phyloP scores from a whole-genome alignment of 1,140 invertebrate genomes.

The Ceratina japonica region DNA sequence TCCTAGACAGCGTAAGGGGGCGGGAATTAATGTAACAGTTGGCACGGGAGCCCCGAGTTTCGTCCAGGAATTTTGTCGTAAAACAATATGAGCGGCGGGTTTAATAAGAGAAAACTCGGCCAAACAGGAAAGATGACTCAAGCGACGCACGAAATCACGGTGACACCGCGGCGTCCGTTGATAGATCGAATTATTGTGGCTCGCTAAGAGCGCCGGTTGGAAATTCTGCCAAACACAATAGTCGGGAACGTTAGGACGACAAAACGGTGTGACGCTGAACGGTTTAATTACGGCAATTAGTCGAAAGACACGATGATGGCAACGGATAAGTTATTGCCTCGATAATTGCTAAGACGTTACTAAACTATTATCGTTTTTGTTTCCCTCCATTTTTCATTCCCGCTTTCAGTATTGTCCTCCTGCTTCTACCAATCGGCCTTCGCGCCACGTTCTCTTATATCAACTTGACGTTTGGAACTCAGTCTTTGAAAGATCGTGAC shows the following conservation, averaged over 20 bases:
- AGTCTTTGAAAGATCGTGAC: too few relatives aligned
- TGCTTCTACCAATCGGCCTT: background rate
- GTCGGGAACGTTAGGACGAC: background rate
- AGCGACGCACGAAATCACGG: constrained; percentile 27
- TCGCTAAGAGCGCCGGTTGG: background rate
- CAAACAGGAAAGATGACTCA: constrained; percentile 32
- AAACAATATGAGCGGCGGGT: constrained; percentile 33
- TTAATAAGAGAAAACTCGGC: constrained; percentile 38
- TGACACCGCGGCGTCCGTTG: constrained; percentile 38
- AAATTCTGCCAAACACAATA: constrained; percentile 48
- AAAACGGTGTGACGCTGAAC: background rate
- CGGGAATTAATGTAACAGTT: constrained; percentile 53
- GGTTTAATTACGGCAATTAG: constrained; percentile 51
- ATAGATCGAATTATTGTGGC: constrained; percentile 47
- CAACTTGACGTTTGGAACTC: too few relatives aligned
- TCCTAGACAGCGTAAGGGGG: background rate
- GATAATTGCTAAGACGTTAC: background rate
- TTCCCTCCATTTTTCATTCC: background rate
- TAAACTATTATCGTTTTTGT: background rate
- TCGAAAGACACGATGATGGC: constrained; percentile 6
- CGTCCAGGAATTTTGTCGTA: constrained; percentile 29
- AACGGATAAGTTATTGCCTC: constrained; percentile 14
- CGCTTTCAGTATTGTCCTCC: background rate
- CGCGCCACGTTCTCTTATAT: too few relatives aligned
- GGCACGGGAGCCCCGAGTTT: constrained; percentile 23